phyloP scores from a whole-genome alignment of 2,113 vertebrate genomes.

The Lepisosteus osseus region DNA sequence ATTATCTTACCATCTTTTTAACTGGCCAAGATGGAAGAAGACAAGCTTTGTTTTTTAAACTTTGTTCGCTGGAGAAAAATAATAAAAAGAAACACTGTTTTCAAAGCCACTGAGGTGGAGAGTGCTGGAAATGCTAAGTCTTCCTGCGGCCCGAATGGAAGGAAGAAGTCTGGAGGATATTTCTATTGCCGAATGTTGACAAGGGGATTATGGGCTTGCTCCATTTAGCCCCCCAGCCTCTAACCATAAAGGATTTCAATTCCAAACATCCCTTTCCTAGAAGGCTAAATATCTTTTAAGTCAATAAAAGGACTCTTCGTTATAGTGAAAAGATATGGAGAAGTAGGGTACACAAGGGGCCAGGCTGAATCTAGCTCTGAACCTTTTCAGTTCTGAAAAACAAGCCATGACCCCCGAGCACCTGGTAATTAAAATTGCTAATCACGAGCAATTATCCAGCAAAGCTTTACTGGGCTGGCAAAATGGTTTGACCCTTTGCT shows the following conservation, averaged over 20 bases:
- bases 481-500: conserved; percentile 72
- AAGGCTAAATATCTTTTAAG: conserved; percentile 21
- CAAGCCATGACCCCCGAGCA: conserved; percentile 65
- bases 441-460: conserved; percentile 82
- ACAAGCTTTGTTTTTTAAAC: conserved; percentile 46
- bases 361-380: conserved; percentile 43
- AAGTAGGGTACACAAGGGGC: not conserved
- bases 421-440: conserved; percentile 91
- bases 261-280: conserved; percentile 13
- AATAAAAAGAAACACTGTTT: conserved; percentile 42
- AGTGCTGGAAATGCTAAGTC: conserved; percentile 49
- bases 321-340: conserved; percentile 4
- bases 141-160: conserved; percentile 16
- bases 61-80: conserved; percentile 39
- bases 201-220: conserved; percentile 46
- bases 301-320: conserved; percentile 3
- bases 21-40: conserved; percentile 29
- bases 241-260: conserved; percentile 26
- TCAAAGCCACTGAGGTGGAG: conserved; percentile 47
- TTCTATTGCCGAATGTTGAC: conserved; percentile 42
- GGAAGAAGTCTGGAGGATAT: conserved; percentile 27
- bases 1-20: conserved; percentile 38
- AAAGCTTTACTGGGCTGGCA: conserved; percentile 60
- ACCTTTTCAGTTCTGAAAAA: conserved; percentile 58
- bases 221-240: not conserved